These are phyloP conservation scores for Anthoptus insignis DNA, from an alignment of 2,888 invertebrate species.

Conservation along the genomic window DNA sequence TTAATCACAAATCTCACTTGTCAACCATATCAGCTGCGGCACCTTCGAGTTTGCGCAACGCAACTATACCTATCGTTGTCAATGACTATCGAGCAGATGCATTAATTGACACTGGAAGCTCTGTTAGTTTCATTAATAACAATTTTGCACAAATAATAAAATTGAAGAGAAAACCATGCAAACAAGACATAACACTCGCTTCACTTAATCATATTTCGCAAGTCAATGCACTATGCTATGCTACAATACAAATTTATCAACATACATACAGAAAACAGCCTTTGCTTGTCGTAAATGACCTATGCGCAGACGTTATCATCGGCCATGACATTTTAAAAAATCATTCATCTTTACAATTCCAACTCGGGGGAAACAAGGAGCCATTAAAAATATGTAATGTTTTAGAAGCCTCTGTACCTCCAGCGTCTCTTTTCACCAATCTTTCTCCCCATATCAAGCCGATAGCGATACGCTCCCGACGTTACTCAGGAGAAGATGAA, in stretches of 20 bases:
- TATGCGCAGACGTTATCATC: slow-evolving; percentile 35
- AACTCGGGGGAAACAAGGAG: slow-evolving; percentile 20
- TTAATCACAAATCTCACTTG: not conserved
- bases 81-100: slow-evolving; percentile 9
- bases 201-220: slow-evolving; percentile 8
- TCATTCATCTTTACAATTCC: slow-evolving; percentile 19
- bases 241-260: not conserved
- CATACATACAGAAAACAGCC: slow-evolving; percentile 18
- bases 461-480: not conserved
- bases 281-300: slow-evolving; percentile 21
- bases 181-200: slow-evolving; percentile 13
- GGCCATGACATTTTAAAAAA: slow-evolving; percentile 32
- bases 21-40: not conserved
- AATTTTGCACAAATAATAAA: not conserved
- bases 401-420: not conserved
- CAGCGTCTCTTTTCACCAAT: slow-evolving; percentile 4
- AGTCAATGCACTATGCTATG: slow-evolving; percentile 11
- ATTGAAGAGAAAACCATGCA: slow-evolving; percentile 12
- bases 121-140: slow-evolving; percentile 16
- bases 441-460: not conserved
- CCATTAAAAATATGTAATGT: slow-evolving; percentile 13
- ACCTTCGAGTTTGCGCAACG: not conserved
- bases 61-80: not conserved
- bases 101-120: slow-evolving; percentile 11
- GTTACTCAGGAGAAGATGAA: not conserved